Conservation (phyloP, 2,888 invertebrate genomes). For the Eumerus sabulonum region DNA sequence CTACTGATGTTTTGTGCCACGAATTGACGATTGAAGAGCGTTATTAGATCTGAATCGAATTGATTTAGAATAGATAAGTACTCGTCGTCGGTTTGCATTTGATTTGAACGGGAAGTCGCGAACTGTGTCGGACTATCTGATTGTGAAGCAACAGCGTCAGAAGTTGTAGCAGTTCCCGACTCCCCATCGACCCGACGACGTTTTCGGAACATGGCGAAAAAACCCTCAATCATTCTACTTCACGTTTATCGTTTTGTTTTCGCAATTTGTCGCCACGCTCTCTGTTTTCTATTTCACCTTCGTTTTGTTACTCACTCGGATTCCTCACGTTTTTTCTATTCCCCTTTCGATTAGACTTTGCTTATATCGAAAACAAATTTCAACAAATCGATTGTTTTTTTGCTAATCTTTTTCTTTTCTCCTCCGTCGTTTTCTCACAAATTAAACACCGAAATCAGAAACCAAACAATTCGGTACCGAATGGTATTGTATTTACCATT, state of each 20-base stretch:
- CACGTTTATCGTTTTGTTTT: background rate
- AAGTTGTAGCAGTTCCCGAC: conserved; percentile 18
- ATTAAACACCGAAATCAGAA: no score
- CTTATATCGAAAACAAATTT: no score
- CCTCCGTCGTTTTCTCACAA: no score
- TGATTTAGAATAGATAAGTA: conserved; percentile 15
- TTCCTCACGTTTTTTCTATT: no score
- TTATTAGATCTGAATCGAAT: conserved; percentile 52
- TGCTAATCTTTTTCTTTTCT: no score
- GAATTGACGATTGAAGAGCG: conserved; percentile 50
- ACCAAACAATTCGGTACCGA: no score
- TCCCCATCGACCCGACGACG: conserved; percentile 73
- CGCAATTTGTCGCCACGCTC: conserved; percentile 20
- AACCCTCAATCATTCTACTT: conserved; percentile 74
- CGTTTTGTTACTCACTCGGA: background rate
- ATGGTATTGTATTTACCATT: no score
- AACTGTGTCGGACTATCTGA: conserved; percentile 12
- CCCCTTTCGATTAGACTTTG: no score
- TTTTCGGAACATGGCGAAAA: conserved; percentile 75
- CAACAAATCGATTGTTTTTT: no score
- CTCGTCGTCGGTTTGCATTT: conserved; percentile 39
- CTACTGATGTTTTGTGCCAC: conserved; percentile 28
- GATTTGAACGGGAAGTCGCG: conserved; percentile 28
- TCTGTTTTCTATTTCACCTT: background rate
- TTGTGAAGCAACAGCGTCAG: background rate